These are phyloP conservation scores for Tauraco erythrolophus DNA, from an alignment of 2,113 vertebrate species.

Conservation along the genomic window DNA sequence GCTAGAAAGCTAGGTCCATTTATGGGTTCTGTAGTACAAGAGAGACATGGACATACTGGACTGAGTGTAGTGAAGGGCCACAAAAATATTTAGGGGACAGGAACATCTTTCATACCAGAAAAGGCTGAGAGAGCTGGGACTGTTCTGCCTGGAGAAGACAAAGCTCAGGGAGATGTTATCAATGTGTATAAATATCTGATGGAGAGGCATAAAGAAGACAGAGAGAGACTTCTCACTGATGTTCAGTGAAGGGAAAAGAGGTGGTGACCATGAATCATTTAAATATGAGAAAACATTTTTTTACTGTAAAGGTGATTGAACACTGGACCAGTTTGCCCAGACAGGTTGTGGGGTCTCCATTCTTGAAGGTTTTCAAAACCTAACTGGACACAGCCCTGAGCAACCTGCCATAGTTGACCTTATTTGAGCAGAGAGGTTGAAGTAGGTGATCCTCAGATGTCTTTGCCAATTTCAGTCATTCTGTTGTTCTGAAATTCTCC, in stretches of 20 bases:
- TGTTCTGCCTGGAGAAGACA: background rate
- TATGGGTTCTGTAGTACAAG: background rate
- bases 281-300: background rate
- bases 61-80: background rate
- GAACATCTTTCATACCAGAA: background rate
- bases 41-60: background rate
- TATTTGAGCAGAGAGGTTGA: background rate
- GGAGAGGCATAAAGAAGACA: background rate
- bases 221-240: rapidly evolving
- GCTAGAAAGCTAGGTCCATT: background rate
- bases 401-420: background rate
- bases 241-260: background rate
- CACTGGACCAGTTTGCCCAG: background rate
- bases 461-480: background rate
- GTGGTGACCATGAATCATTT: background rate
- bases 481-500: background rate
- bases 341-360: background rate
- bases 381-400: background rate
- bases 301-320: background rate
- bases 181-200: background rate
- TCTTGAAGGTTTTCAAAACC: background rate
- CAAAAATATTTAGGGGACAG: background rate
- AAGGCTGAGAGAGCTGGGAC: background rate
- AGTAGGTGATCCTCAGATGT: background rate
- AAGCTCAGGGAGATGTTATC: background rate